A percentile compares a stretch with the other conserved stretches of the same genome.
phyloP scores from a whole-genome alignment of 2,113 vertebrate genomes.

The Microcebus ravelobensis region DNA sequence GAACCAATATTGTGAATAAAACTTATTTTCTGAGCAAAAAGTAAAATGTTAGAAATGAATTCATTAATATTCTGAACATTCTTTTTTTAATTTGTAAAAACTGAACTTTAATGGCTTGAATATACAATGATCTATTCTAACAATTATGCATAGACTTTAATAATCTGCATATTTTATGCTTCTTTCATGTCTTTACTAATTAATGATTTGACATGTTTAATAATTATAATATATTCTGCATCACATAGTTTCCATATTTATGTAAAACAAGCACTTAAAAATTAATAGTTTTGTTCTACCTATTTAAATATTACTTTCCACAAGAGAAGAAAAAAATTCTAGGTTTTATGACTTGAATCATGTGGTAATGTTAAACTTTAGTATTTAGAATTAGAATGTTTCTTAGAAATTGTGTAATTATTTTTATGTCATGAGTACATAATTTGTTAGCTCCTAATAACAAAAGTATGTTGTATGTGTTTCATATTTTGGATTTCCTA shows the following conservation, averaged over 20 bases:
- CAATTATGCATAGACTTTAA: conserved; percentile 48
- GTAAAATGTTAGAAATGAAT: conserved; percentile 51
- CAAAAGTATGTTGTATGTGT: conserved; percentile 46
- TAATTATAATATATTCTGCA: conserved; percentile 53
- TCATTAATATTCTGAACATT: conserved; percentile 62
- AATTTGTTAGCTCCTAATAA: conserved; percentile 53
- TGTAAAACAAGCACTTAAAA: conserved; percentile 59
- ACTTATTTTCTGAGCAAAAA: conserved; percentile 49
- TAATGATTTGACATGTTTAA: conserved; percentile 61
- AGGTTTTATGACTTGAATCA: conserved; percentile 31
- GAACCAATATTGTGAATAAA: conserved; percentile 33
- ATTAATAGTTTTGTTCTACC: conserved; percentile 46
- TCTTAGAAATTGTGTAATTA: conserved; percentile 39
- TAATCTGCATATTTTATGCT: conserved; percentile 62
- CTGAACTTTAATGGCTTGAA: conserved; percentile 51
- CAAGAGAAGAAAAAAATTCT: conserved; percentile 40
- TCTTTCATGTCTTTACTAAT: conserved; percentile 64
- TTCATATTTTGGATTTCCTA: conserved; percentile 69
- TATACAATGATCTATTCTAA: conserved; percentile 63
- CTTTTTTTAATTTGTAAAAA: conserved; percentile 55
- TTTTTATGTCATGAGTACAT: conserved; percentile 41
- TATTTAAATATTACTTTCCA: conserved; percentile 52
- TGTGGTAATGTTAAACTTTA: conserved; percentile 17
- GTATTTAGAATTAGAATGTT: conserved; percentile 53
- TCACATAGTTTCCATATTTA: conserved; percentile 56